Base-by-base conservation (phyloP, 1,140 invertebrate genomes). In the Platyura marginata region DNA sequence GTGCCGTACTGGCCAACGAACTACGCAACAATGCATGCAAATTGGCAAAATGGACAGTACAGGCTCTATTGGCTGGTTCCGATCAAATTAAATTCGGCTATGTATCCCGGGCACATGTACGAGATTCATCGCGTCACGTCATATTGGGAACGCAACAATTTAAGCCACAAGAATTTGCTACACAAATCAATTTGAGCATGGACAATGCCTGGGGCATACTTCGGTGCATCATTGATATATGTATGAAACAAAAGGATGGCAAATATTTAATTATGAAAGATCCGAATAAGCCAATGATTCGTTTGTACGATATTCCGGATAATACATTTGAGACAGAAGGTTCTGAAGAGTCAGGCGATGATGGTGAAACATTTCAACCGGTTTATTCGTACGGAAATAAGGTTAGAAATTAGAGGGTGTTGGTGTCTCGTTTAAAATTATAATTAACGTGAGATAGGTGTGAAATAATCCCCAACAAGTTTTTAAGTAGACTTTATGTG, bases 171-270 rank as follows among this genome's bases (percentile, higher is more conserved):
- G 95, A 98, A 67, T 99, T 98, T 65, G 94, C 94, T 6, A 89
- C 85, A 3, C 95, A 99, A 66, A 98, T 98, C 52, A 98, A 95
- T 68, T 65, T 99, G 46, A 98, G 94, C 56, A 94, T 99, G 91
- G 96, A 98, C 58, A 99, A 98, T 64, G 92, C 87, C 2, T 99
- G 95, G 95, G 96, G 94, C 46, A 89, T 99, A 41, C 64, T 99
- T n/a, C 73, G 94, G 4, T 98, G 92, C 59, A 94, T 99, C 49
- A 86, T 98, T 55, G 94, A 99, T 58, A 83, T 94, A 45, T 93
- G 92, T 49, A 91, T 97, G 85, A 94, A 94, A 59, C 85, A 98
- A 53, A 88, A 92, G 51, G 90, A 96, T 61, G 96, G 96, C 50
- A 85, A 84, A 64, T 99, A 97, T 62, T 70, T 99, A 42, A 92